These are phyloP conservation scores for Drosophila neocordata DNA, from an alignment of 1,140 invertebrate genomes.

Conservation along the genomic window DNA sequence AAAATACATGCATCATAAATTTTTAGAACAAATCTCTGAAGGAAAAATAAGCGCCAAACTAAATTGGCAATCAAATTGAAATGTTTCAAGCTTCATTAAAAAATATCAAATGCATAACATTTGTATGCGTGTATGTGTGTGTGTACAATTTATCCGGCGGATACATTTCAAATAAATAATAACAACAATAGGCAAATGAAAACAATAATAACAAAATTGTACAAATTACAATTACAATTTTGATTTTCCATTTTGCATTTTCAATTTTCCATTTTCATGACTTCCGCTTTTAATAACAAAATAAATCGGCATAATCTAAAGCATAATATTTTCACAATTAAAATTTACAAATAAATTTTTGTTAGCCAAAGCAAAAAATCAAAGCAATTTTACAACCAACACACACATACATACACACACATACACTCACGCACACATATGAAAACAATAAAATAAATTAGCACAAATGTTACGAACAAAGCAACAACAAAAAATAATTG, in stretches of 20 bases:
- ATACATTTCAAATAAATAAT: conserved; percentile 79
- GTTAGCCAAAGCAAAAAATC: conserved; percentile 73
- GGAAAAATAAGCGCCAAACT: conserved; percentile 7
- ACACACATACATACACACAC: conserved; percentile 16
- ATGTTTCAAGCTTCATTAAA: conserved; percentile 80
- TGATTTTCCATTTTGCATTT: conserved; percentile 49
- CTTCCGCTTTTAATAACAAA: conserved; percentile 80
- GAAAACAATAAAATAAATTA: conserved; percentile 77
- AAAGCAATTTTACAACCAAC: conserved; percentile 68
- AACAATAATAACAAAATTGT: conserved; percentile 59
- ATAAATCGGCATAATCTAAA: conserved; percentile 81
- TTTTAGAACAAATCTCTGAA: conserved; percentile 41
- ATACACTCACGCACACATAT: conserved; percentile 18
- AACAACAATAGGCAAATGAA: conserved; percentile 48
- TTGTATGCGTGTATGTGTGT: conserved; percentile 1
- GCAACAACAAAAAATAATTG: conserved; percentile 64
- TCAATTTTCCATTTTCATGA: conserved; percentile 61
- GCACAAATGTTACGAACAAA: conserved; percentile 62
- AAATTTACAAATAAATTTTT: conserved; percentile 80
- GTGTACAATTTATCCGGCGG: conserved; percentile 68
- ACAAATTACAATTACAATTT: conserved; percentile 74
- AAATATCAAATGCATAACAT: conserved; percentile 47
- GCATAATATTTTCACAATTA: conserved; percentile 80
- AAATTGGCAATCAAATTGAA: conserved; percentile 59
- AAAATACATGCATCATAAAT: conserved; percentile 60